These are phyloP conservation scores for Drosophila paramelanica DNA, from an alignment of 2,888 invertebrate genomes.

Conservation along the genomic window DNA sequence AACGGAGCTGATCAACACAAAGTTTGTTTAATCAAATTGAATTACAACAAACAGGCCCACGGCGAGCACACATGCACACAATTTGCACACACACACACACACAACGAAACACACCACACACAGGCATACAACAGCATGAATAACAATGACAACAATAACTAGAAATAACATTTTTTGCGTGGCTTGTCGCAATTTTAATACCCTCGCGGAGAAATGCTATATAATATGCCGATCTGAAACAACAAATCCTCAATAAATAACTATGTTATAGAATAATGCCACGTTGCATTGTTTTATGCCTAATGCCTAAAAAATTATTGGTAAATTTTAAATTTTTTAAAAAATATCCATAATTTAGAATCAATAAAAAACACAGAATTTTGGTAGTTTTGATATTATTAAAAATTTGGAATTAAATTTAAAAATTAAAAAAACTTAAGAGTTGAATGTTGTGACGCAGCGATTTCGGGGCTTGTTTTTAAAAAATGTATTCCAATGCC, in stretches of 20 bases:
- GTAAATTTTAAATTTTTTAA: too few species aligned
- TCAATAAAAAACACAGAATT: too few species aligned
- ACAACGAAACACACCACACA: conserved; percentile 6
- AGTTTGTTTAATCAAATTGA: conserved; percentile 77
- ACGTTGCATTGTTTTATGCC: not conserved
- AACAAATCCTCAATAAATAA: too few species aligned
- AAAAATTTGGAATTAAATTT: too few species aligned
- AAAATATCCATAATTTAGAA: too few species aligned
- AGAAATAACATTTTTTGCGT: conserved; percentile 14
- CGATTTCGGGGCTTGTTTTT: too few species aligned
- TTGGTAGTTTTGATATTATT: too few species aligned
- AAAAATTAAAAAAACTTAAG: too few species aligned
- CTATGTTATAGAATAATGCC: too few species aligned
- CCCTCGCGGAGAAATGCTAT: not conserved
- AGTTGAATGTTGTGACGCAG: too few species aligned
- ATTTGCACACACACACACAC: not conserved
- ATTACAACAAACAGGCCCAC: conserved; percentile 66
- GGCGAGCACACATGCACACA: conserved; percentile 14
- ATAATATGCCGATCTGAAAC: too few species aligned
- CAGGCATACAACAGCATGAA: conserved; percentile 24
- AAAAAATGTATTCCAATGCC: too few species aligned
- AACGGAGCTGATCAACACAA: conserved; percentile 54
- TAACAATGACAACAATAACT: conserved; percentile 51
- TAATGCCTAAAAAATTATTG: not conserved
- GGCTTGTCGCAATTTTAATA: not conserved